phyloP scores from a whole-genome alignment of 2,113 vertebrate species.

The Ageneiosus marmoratus region DNA sequence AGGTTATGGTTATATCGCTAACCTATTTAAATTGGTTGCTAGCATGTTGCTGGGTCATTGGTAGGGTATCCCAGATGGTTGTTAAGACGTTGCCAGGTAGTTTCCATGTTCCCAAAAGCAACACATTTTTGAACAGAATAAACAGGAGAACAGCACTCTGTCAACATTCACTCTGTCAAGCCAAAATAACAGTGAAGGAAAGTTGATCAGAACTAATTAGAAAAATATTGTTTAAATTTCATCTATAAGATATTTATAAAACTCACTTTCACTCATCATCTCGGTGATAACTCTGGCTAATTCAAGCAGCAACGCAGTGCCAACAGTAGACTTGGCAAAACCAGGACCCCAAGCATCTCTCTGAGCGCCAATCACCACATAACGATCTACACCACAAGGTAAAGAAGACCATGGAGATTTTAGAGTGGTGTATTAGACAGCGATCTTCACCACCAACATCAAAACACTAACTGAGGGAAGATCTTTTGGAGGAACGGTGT shows the following conservation, averaged over 20 bases:
- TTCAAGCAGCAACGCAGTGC: constrained; percentile 84
- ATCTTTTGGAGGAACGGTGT: not conserved
- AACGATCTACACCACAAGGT: constrained; percentile 76
- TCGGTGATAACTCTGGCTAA: constrained; percentile 78
- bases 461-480: not conserved
- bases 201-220: not conserved
- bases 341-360: constrained; percentile 89
- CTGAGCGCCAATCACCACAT: constrained; percentile 88
- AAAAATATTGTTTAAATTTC: not conserved
- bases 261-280: constrained; percentile 75
- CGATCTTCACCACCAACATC: too few relatives aligned
- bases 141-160: not conserved
- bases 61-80: too few relatives aligned
- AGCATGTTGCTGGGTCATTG: not conserved
- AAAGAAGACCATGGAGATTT: not conserved
- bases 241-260: not conserved
- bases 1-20: too few relatives aligned
- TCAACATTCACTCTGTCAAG: not conserved
- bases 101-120: not conserved
- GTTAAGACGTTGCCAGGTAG: not conserved
- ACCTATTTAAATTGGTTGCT: too few relatives aligned
- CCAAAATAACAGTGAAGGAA: not conserved
- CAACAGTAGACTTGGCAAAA: constrained; percentile 80
- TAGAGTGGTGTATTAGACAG: not conserved
- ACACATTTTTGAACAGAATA: not conserved